Evolutionary conservation across 2,797 vertebrate genomes (phyloP), one percentile per base, ranked within the genome.

Genomic region (Chaetodon trifasciatus): DNA sequence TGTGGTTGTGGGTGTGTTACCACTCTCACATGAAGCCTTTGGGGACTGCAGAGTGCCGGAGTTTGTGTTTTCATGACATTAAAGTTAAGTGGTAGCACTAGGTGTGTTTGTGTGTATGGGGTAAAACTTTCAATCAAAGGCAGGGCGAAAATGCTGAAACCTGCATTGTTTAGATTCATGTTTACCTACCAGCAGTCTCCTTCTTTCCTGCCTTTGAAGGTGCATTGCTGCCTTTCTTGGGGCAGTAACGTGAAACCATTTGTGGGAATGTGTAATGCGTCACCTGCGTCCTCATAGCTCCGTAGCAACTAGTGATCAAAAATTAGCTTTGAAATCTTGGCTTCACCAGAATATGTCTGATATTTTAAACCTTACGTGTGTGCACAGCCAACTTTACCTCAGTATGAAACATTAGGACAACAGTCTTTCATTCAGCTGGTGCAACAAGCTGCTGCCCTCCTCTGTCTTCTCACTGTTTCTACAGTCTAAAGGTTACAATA

Each of bases 1-100:
- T 77, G 81, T 68, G 23, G 39, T 61, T 49, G 81, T 83, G 86
- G 68, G 79, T 72, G 80, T 81, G 70, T 72, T 74, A 28, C 46
- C 24, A 4, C 79, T 46, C 53, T 83, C 66, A 75, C 58, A 50
- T 56, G 56, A 70, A 75, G 81, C 71, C 81, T 83, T 78, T 4
- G 0, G 75, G 78, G 70, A 74, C 19, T 64, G 39, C 24, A 76
- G 64, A 82, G 77, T 21, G 3, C 24, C 62, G 63, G 37, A 58
- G 52, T 83, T 82, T 83, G 53, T 70, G 53, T 70, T 75, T 75
- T 66, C 13, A 28, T 78, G 44, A 55, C 24, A 47, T 81, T 77
- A 77, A 82, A 83, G 69, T 79, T 79, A 17, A 42, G 19, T 0
- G 23, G 55, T 15, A 39, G 9, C 24, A 17, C 39, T 37, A 24